Base-by-base conservation (phyloP, 2,113 vertebrate species). In the Antennarius striatus region DNA sequence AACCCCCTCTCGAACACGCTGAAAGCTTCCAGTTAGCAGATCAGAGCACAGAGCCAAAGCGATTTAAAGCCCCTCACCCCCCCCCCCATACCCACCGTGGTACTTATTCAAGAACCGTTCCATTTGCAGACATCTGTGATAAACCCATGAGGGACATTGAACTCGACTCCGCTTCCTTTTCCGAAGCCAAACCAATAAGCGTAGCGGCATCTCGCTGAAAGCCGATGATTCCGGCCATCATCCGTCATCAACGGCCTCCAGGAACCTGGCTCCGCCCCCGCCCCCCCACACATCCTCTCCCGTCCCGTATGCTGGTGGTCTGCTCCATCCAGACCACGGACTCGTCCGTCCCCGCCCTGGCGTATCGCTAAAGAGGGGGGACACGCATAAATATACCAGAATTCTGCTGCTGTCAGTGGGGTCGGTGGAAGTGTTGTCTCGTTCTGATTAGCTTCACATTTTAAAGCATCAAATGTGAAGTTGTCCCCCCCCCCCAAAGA, bases 241-340 rank as follows among this genome's bases (percentile, higher is more conserved):
- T 74, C 80, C 87, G 85, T 77, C 46, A 81, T 89, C 86, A 82
- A 87, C 77, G 46, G 82, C 79, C 56, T 58, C 40, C 28, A 22
- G 17, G 22, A 39, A 57, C 11, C 64, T 76, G 80, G 79, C 71
- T 46, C 36, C 15, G 32, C 71, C 58, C 36, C 50, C 71, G 6
- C 0, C 66, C 42, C 28, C 4, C 48, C 75, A 55, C 32, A 42
- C 69, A 4, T 0, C 63, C 49, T n/a, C 2, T 56, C 54, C 58
- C 43, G 69, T 55, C 63, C 55, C 62, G 74, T 39, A 68, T 65
- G 3, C 64, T 69, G 77, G 67, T 5, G n/a, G 3, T 17, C 3
- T 50, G 48, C 48, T 16, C 12, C 75, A 73, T 56, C 17, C 64
- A 43, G 58, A 58, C n/a, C n/a, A n/a, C n/a, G n/a, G n/a, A n/a